Evolutionary conservation across 2,797 vertebrate species (phyloP).

Genomic region (Tympanoctomys barrerae): DNA sequence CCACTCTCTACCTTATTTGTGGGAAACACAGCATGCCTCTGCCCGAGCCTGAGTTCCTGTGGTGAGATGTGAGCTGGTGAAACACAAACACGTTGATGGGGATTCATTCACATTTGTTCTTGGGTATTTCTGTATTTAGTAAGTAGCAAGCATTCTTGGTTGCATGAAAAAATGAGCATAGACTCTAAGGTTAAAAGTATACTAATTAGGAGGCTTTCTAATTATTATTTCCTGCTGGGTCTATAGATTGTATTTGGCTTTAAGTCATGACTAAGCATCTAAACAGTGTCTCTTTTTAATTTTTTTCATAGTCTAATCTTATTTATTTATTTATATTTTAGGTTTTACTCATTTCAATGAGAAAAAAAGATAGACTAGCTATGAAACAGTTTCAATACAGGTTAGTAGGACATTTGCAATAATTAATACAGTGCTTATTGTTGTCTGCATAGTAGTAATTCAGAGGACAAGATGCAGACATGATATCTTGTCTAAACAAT

Average conservation of each 20-base stretch:
- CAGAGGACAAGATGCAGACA: too few relatives aligned
- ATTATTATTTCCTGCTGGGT: conserved; percentile 36
- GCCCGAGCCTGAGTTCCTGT: conserved; percentile 54
- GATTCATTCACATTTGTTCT: conserved; percentile 60
- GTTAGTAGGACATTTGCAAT: too few relatives aligned
- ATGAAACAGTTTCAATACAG: too few relatives aligned
- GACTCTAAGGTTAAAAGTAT: conserved; percentile 51
- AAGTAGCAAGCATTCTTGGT: conserved; percentile 67
- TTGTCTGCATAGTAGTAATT: too few relatives aligned
- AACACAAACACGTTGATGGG: conserved; percentile 46
- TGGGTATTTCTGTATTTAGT: conserved; percentile 59
- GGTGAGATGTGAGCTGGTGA: conserved; percentile 57
- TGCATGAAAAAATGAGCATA: conserved; percentile 54
- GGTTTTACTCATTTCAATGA: too few relatives aligned
- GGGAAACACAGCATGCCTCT: conserved; percentile 54
- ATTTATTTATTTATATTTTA: too few relatives aligned
- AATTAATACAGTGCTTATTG: too few relatives aligned
- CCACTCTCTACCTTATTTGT: conserved; percentile 61
- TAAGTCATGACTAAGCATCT: conserved; percentile 69
- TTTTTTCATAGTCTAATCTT: too few relatives aligned
- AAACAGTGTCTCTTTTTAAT: not conserved
- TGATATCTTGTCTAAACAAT: too few relatives aligned
- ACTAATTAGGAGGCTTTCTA: conserved; percentile 67
- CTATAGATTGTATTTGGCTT: conserved; percentile 52
- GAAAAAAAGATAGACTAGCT: too few relatives aligned